Evolutionary conservation across 2,113 vertebrate genomes (phyloP), one percentile per base, ranked within the genome.

Genomic region (Herpetotheres cachinnans): DNA sequence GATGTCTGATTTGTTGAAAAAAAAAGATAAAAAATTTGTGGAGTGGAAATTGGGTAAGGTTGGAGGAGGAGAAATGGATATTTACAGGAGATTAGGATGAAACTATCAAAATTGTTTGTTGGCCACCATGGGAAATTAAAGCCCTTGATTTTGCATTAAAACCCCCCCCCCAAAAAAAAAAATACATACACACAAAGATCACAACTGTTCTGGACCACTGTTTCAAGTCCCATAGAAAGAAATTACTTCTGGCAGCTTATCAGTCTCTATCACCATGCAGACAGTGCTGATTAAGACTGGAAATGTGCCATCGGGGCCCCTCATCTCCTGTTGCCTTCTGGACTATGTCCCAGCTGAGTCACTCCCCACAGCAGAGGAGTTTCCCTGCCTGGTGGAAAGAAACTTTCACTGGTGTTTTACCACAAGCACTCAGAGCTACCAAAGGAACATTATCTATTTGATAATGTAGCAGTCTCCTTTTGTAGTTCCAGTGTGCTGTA

Each of bases 251-350:
- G 84, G 89, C 92, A 95, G n/a, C 65, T 92, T 94, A 89, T 89
- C 86, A 54, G 83, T 95, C 89, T 76, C 30, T 79, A 82, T 95
- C 65, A 38, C 62, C 66, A 38, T 76, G 49, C 83, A 95, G 89
- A 89, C 81, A 87, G 66, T 87, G 86, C 89, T 94, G 93, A 91
- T 97, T 93, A 91, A 97, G 93, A 95, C 62, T 89, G 96, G 93
- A 94, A 85, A 91, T 82, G 73, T 92, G 83, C 86, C 94, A 94
- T 11, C 4, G 6, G 83, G 94, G 86, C 91, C 93, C 94, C 83
- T 97, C 91, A 87, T 89, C 86, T 96, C 78, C 73, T 95, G 36
- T 94, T 96, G 94, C 87, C 79, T 95, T 96, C 95, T 86, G 93
- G 90, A 90, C 78, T 73, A 0, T 90, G 84, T 95, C 91, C 90